phyloP scores from a whole-genome alignment of 2,888 invertebrate species.

The Hydraecia micacea region DNA sequence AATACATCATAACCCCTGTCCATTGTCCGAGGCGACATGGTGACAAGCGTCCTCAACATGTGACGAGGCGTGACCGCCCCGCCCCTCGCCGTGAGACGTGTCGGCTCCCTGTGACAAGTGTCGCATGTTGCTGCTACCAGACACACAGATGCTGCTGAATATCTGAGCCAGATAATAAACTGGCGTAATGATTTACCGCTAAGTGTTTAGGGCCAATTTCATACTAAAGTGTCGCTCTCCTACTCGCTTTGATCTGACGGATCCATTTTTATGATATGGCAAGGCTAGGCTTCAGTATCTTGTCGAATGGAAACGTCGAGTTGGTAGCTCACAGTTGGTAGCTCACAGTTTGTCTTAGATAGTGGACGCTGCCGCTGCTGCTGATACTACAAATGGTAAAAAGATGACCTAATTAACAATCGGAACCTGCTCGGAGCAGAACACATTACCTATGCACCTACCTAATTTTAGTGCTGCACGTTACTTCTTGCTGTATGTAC shows the following conservation, averaged over 20 bases:
- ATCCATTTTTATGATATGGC: neutral
- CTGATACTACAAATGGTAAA: neutral
- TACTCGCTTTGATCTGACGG: slow-evolving; percentile 9
- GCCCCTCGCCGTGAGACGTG: slow-evolving; percentile 45
- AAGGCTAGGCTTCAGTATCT: neutral
- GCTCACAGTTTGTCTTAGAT: neutral
- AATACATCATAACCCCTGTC: slow-evolving; percentile 30
- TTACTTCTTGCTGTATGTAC: neutral
- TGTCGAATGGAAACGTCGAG: neutral
- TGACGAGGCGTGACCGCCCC: slow-evolving; percentile 58
- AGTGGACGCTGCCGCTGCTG: neutral
- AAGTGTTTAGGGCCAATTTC: slow-evolving; percentile 23
- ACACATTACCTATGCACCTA: neutral
- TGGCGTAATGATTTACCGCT: slow-evolving; percentile 18
- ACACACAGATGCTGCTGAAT: slow-evolving; percentile 19
- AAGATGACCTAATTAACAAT: neutral
- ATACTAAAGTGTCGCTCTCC: neutral
- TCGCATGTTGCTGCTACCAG: slow-evolving; percentile 7
- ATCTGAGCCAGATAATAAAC: slow-evolving; percentile 15
- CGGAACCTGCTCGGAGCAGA: neutral
- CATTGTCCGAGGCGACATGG: slow-evolving; percentile 14
- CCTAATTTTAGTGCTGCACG: neutral
- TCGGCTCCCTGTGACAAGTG: slow-evolving; percentile 29
- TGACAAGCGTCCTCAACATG: slow-evolving; percentile 52
- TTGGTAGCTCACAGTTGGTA: neutral